phyloP scores from a whole-genome alignment of 2,113 vertebrate species.

The Girardinichthys multiradiatus region DNA sequence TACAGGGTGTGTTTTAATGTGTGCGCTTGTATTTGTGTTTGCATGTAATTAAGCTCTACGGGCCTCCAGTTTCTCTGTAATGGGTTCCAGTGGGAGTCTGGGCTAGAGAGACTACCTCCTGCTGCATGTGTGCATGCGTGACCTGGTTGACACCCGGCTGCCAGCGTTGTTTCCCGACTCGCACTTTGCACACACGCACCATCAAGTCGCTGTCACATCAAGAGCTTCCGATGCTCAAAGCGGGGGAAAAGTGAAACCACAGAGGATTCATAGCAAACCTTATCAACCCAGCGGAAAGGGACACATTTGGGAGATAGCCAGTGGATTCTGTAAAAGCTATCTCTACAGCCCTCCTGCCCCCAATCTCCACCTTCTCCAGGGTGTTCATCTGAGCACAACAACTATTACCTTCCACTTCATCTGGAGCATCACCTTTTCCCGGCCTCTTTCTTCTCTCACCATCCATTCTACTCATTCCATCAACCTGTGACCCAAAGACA shows the following conservation, averaged over 20 bases:
- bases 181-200: conserved; percentile 48
- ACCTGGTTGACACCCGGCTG: conserved; percentile 67
- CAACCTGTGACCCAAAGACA: conserved; percentile 66
- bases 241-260: conserved; percentile 32
- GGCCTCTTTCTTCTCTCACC: conserved; percentile 25
- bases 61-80: conserved; percentile 72
- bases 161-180: conserved; percentile 42
- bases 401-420: conserved; percentile 53
- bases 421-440: conserved; percentile 41
- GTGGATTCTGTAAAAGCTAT: conserved; percentile 34
- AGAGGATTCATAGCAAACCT: conserved; percentile 50
- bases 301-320: conserved; percentile 28
- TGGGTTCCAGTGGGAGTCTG: conserved; percentile 77
- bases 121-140: conserved; percentile 64
- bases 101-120: conserved; percentile 53
- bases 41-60: conserved; percentile 64
- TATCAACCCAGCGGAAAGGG: conserved; percentile 34
- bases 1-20: conserved; percentile 37
- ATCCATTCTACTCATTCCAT: conserved; percentile 41
- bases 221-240: conserved; percentile 12
- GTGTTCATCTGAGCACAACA: conserved; percentile 40
- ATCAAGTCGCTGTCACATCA: conserved; percentile 51
- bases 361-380: conserved; percentile 19
- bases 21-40: conserved; percentile 29
- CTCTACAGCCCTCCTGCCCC: neutral